phyloP scores from a whole-genome alignment of 2,113 vertebrate genomes.

The Arenaria interpres region DNA sequence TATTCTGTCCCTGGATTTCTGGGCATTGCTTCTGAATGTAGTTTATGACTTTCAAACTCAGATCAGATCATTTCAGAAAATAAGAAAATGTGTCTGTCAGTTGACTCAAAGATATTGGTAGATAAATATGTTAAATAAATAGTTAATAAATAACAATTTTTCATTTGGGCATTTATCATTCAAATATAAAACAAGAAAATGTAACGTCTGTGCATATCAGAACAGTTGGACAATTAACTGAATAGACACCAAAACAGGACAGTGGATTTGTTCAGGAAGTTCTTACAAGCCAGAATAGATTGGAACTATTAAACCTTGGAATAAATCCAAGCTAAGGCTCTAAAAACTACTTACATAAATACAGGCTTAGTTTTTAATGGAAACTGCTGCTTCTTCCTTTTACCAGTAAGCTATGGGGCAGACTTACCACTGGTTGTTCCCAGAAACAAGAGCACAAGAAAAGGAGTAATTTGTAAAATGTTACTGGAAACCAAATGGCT shows the following conservation, averaged over 20 bases:
- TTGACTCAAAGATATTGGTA: not conserved
- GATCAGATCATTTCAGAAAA: not conserved
- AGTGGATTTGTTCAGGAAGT: conserved; percentile 4
- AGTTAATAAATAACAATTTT: not conserved
- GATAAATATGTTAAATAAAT: too few relatives aligned
- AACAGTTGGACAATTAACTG: not conserved
- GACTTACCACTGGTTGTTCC: not conserved
- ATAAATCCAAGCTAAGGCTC: conserved; percentile 21
- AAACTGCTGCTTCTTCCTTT: not conserved
- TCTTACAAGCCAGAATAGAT: conserved; percentile 5
- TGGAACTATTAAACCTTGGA: conserved; percentile 31
- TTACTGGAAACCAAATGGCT: conserved; percentile 26
- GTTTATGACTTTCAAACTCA: not conserved
- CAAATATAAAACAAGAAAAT: not conserved
- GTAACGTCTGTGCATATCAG: not conserved
- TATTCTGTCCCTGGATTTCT: not conserved
- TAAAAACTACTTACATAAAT: conserved; percentile 24
- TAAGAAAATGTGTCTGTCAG: not conserved
- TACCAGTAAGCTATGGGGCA: not conserved
- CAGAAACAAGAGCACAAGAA: not conserved
- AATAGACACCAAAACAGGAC: not conserved
- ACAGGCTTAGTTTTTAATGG: conserved; percentile 1
- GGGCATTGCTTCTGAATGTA: not conserved
- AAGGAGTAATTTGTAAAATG: not conserved
- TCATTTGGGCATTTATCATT: not conserved